A percentile compares a stretch with the other conserved stretches of the same genome.
These are phyloP conservation scores for Campaea margaritaria DNA, from an alignment of 2,888 invertebrate genomes.

Conservation along the genomic window DNA sequence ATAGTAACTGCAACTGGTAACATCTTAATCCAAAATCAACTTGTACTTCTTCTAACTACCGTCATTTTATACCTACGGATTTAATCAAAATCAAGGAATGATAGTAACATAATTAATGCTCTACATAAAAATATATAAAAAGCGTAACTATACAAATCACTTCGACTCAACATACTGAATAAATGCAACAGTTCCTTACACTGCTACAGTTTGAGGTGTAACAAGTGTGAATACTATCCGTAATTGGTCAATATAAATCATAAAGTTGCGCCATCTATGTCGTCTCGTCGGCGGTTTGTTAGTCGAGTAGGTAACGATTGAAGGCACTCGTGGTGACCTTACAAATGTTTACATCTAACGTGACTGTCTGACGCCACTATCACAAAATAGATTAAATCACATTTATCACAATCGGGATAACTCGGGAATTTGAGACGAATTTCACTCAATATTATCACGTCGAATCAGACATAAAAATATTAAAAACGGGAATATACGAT, in stretches of 20 bases:
- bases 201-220: constrained; percentile 60
- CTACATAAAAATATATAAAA: constrained; percentile 75
- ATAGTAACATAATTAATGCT: constrained; percentile 77
- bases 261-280: constrained; percentile 51
- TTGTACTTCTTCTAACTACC: constrained; percentile 54
- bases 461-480: constrained; percentile 35
- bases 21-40: constrained; percentile 68
- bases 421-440: constrained; percentile 62
- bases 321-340: constrained; percentile 65
- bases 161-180: constrained; percentile 75
- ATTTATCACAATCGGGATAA: constrained; percentile 80
- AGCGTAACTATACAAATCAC: constrained; percentile 81
- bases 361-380: constrained; percentile 81
- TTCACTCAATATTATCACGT: constrained; percentile 40
- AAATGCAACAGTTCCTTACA: constrained; percentile 77
- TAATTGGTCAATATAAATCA: constrained; percentile 64
- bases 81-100: constrained; percentile 71
- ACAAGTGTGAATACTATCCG: constrained; percentile 70
- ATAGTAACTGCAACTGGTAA: constrained; percentile 82
- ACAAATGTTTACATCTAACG: constrained; percentile 72
- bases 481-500: constrained; percentile 26
- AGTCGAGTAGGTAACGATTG: constrained; percentile 69
- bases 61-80: constrained; percentile 45
- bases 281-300: constrained; percentile 50
- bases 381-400: constrained; percentile 81